Evolutionary conservation across 2,888 invertebrate species (phyloP), one percentile per base, ranked within the genome.

Genomic region (Pyrochroa serraticornis): DNA sequence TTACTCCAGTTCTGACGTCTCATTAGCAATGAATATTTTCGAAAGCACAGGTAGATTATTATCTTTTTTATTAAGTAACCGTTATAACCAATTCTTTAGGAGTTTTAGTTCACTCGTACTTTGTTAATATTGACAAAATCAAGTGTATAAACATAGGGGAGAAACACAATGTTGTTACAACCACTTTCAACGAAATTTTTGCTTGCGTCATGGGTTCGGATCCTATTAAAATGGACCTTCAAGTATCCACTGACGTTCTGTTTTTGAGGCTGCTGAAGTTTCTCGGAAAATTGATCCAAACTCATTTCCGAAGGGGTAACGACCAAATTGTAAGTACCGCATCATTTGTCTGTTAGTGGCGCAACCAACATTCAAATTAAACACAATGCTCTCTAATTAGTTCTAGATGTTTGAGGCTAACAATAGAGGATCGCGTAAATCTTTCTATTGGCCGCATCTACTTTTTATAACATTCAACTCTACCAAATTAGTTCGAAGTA

Each of bases 171-270:
- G 80, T 82, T 57, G 81, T 83, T 52, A 79, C 83, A 30, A 85
- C 85, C 63, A 84, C 85, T 49, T 87, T 90, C 63, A 90, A 90
- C 68, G 91, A 91, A 55, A 81, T 92, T 64, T 90, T 92, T 79
- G 90, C 91, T 1, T 90, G 86, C 57, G 86, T 89, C 6, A 79
- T 90, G 44, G 86, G 89, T 0, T 84, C 85, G 0, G 87, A 86
- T 68, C 79, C 83, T 8, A 79, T 81, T 48, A 84, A 84, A 68
- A 85, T 86, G 72, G 85, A 84, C 78, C 83, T 87, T 74, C 87
- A 81, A 49, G 88, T 90, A 33, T 86, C 87, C 41, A 88, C 90
- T 77, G 88, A 89, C 70, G 84, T 88, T 51, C 82, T 92, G 62
- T 83, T 91, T 30, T 85, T 89, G 67, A 86, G 87, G 70, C 82